Conservation (phyloP, 1,140 invertebrate species). For the Hylaeus volcanicus region DNA sequence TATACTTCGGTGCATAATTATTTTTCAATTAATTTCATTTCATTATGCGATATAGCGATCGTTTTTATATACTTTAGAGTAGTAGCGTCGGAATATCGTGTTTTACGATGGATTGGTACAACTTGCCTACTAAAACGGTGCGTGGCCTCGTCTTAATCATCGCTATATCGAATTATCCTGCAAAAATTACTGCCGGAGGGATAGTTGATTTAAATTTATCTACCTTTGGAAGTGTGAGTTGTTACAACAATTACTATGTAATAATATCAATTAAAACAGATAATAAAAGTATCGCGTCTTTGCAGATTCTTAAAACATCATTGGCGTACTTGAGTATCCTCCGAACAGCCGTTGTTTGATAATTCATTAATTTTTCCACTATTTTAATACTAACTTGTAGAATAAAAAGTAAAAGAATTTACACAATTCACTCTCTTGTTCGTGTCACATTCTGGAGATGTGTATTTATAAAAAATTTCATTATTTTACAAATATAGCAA, state of each 20-base stretch:
- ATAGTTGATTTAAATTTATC: constrained; percentile 56
- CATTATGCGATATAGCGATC: not conserved
- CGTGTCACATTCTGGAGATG: no score
- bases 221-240: constrained; percentile 60
- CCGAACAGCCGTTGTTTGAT: constrained; percentile 34
- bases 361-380: not conserved
- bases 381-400: not conserved
- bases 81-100: constrained; percentile 54
- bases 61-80: constrained; percentile 42
- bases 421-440: no score
- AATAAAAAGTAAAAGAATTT: not conserved
- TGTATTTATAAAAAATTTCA: no score
- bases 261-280: not conserved
- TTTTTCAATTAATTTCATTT: not conserved
- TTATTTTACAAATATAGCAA: no score
- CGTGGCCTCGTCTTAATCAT: constrained; percentile 58
- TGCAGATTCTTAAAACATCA: constrained; percentile 55
- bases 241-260: not conserved
- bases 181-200: constrained; percentile 56
- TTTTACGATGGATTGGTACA: constrained; percentile 64
- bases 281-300: not conserved
- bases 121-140: constrained; percentile 46
- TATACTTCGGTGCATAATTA: not conserved
- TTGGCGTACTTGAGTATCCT: constrained; percentile 53
- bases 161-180: constrained; percentile 45